Conservation (phyloP, 2,797 vertebrate genomes). For the Lacerta viridis region DNA sequence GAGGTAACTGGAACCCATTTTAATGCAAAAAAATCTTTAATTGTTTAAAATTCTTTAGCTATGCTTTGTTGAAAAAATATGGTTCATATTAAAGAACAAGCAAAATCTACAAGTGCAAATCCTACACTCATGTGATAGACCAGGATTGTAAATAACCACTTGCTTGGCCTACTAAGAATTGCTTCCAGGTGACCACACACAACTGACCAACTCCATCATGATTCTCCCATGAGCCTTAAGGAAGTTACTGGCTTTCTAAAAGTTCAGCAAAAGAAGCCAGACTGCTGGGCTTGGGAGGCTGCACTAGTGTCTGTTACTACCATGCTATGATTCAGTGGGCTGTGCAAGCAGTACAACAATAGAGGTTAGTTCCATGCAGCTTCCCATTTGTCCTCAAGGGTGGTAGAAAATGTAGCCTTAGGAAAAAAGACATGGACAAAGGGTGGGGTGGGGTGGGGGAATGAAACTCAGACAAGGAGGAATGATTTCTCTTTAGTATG, state of each 20-base stretch:
- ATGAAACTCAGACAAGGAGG: not conserved
- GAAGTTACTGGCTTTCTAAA: not conserved
- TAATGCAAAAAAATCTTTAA: not conserved
- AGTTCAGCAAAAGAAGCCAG: not conserved
- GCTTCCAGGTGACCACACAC: not conserved
- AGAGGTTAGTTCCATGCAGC: not conserved
- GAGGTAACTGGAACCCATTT: constrained; percentile 1
- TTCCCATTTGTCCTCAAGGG: not conserved
- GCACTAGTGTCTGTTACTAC: not conserved
- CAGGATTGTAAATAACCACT: not conserved
- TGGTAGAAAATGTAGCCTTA: not conserved
- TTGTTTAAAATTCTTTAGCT: not conserved
- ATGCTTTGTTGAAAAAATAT: not conserved
- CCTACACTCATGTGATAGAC: not conserved
- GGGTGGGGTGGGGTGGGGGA: not conserved
- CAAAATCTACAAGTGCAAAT: not conserved
- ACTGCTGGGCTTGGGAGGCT: not conserved
- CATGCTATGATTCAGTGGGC: not conserved
- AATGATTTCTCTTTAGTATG: not conserved
- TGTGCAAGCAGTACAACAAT: not conserved
- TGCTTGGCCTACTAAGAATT: not conserved
- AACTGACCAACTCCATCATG: no score
- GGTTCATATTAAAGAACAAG: not conserved
- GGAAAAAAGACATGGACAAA: not conserved
- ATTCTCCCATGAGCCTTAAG: not conserved